Evolutionary conservation across 2,888 invertebrate genomes (phyloP).

Genomic region (Lasioglossum calceatum): DNA sequence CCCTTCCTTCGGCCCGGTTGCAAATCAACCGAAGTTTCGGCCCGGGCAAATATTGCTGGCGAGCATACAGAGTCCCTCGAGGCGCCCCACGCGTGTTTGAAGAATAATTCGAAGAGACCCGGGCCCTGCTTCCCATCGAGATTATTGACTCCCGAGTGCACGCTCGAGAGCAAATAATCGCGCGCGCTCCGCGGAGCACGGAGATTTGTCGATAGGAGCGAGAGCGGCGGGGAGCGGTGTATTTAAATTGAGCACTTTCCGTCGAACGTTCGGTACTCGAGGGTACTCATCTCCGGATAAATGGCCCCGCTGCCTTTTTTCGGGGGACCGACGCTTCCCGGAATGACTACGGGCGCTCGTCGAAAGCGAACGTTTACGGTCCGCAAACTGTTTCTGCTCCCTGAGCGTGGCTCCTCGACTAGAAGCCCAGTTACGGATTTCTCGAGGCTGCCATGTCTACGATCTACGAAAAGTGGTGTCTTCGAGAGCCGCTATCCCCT

Average conservation of each 20-base stretch:
- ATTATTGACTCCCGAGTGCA: constrained; percentile 60
- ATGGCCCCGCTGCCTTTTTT: background rate
- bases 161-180: constrained; percentile 56
- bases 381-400: background rate
- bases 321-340: background rate
- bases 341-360: background rate
- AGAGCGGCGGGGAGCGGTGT: background rate
- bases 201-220: constrained; percentile 44
- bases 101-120: constrained; percentile 57
- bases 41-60: constrained; percentile 55
- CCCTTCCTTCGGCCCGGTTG: constrained; percentile 17
- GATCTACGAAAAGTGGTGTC: background rate
- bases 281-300: constrained; percentile 1
- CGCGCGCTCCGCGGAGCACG: background rate
- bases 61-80: constrained; percentile 40
- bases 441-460: background rate
- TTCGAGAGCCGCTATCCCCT: no score
- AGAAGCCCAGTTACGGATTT: background rate
- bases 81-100: constrained; percentile 48
- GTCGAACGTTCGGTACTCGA: background rate
- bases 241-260: constrained; percentile 42
- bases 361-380: background rate
- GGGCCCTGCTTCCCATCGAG: constrained; percentile 43
- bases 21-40: constrained; percentile 54
- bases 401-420: background rate